These are phyloP conservation scores for Cyprinus carpio DNA, from an alignment of 2,113 vertebrate species.

Conservation along the genomic window DNA sequence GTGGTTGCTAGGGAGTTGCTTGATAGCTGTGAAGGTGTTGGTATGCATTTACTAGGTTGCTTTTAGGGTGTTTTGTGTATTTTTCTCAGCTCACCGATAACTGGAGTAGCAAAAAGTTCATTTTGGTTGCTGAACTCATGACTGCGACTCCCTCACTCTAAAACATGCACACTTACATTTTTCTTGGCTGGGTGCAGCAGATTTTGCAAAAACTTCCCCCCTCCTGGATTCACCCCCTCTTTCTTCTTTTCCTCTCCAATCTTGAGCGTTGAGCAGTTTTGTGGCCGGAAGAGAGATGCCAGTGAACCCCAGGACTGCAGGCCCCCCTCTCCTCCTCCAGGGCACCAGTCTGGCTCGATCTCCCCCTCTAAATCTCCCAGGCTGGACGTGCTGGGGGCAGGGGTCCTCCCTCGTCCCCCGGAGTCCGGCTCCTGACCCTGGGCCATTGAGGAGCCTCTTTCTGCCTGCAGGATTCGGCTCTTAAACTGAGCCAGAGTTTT, in stretches of 20 bases:
- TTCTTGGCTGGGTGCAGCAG: constrained; percentile 77
- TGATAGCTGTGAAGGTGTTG: too few relatives aligned
- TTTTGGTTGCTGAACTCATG: neutral
- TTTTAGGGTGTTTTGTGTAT: too few relatives aligned
- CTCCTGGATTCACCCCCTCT: constrained; percentile 63
- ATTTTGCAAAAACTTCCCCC: constrained; percentile 78
- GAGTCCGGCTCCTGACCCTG: constrained; percentile 42
- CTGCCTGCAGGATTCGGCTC: constrained; percentile 73
- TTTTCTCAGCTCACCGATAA: too few relatives aligned
- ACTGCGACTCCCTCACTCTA: neutral
- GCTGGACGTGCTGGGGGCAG: constrained; percentile 60
- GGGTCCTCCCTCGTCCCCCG: constrained; percentile 58
- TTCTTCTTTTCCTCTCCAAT: constrained; percentile 75
- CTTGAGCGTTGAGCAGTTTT: constrained; percentile 78
- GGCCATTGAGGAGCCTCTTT: constrained; percentile 46
- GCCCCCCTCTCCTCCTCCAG: constrained; percentile 63
- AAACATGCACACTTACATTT: constrained; percentile 66
- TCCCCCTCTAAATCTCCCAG: constrained; percentile 73
- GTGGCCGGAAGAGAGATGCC: constrained; percentile 75
- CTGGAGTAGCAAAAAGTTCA: too few relatives aligned
- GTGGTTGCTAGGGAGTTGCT: too few relatives aligned
- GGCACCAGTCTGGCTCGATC: constrained; percentile 71
- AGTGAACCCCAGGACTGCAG: constrained; percentile 80
- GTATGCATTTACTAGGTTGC: too few relatives aligned
- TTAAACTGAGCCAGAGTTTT: constrained; percentile 76